Conservation (phyloP, 2,888 invertebrate species). For the Dendrolimus pini region DNA sequence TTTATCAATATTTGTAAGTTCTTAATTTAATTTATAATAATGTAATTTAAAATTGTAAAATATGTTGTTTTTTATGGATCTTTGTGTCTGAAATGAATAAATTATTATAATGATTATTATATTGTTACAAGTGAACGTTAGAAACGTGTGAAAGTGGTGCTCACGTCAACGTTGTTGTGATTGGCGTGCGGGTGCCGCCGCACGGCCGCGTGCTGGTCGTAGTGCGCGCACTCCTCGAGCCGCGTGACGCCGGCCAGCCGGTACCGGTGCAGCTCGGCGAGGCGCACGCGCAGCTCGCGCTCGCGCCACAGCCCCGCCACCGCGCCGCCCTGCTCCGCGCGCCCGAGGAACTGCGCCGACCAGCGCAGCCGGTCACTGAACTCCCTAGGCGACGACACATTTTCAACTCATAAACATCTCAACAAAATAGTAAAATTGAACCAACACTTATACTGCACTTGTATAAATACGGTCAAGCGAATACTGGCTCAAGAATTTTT, state of each 20-base stretch:
- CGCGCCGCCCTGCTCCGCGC: conserved; percentile 89
- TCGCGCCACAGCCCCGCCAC: conserved; percentile 88
- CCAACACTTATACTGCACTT: no score
- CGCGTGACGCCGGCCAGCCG: conserved; percentile 90
- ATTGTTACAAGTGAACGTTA: no score
- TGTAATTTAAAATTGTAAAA: no score
- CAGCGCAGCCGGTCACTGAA: conserved; percentile 90
- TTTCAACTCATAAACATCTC: no score
- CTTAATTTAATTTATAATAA: no score
- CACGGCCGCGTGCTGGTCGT: conserved; percentile 86
- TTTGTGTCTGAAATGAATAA: no score
- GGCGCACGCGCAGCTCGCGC: conserved; percentile 87
- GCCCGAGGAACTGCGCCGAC: conserved; percentile 92
- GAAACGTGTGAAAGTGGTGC: conserved; percentile 19
- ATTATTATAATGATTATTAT: no score
- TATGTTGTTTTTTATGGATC: no score
- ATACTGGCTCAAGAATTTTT: no score
- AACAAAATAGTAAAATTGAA: no score
- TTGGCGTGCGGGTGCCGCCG: conserved; percentile 69
- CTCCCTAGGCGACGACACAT: conserved; percentile 64
- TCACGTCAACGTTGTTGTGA: conserved; percentile 77
- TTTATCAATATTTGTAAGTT: no score
- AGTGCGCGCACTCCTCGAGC: conserved; percentile 90
- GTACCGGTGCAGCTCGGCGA: conserved; percentile 88
- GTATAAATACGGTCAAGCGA: no score